phyloP scores from a whole-genome alignment of 2,888 invertebrate species.

The Himalopsyche tibetana region DNA sequence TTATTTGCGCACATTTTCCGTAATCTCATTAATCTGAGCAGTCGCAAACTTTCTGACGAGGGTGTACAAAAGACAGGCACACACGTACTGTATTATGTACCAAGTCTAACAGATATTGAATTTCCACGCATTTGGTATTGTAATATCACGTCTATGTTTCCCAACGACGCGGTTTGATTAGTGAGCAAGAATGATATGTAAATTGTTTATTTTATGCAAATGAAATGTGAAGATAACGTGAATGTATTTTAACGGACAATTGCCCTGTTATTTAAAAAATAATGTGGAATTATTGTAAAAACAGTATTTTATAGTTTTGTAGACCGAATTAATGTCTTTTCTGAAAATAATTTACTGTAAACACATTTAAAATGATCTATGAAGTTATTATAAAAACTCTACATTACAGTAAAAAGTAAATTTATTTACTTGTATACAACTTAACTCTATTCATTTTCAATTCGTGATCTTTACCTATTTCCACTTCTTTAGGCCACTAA shows the following conservation, averaged over 20 bases:
- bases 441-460: too few relatives aligned
- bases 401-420: too few relatives aligned
- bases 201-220: not conserved
- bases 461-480: too few relatives aligned
- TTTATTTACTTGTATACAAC: too few relatives aligned
- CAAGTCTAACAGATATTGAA: not conserved
- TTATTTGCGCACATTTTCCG: not conserved
- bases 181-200: not conserved
- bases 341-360: too few relatives aligned
- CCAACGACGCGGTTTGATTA: not conserved
- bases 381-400: too few relatives aligned
- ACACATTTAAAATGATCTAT: too few relatives aligned
- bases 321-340: too few relatives aligned
- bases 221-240: not conserved
- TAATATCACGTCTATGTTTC: not conserved
- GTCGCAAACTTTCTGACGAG: not conserved
- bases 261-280: not conserved
- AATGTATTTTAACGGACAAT: not conserved
- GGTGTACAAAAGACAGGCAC: not conserved
- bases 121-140: not conserved
- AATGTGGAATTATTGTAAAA: too few relatives aligned
- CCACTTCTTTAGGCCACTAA: too few relatives aligned
- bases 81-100: too few relatives aligned
- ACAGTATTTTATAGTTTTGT: too few relatives aligned
- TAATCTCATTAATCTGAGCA: slow-evolving; percentile 18